A percentile compares a stretch with the other conserved stretches of the same genome.
phyloP scores from a whole-genome alignment of 2,888 invertebrate genomes.

The Petrolisthes cinctipes region DNA sequence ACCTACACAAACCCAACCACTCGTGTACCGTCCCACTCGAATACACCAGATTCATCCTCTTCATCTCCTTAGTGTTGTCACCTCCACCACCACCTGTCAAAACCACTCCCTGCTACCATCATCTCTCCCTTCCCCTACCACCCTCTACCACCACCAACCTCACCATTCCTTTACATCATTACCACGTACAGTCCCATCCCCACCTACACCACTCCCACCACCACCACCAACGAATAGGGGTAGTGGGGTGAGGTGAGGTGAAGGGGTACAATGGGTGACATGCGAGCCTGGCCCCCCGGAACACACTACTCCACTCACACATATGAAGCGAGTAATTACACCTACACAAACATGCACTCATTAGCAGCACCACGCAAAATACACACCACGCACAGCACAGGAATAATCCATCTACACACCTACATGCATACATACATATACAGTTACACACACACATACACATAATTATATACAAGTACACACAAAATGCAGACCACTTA shows the following conservation, averaged over 20 bases:
- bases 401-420: not conserved
- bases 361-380: not conserved
- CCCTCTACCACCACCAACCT: no score
- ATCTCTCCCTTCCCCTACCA: no score
- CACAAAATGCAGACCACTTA: not conserved
- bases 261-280: not conserved
- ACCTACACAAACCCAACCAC: no score
- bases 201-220: no score
- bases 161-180: no score
- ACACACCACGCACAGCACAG: not conserved
- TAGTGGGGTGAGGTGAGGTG: not conserved
- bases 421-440: slow-evolving; percentile 23
- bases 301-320: slow-evolving; percentile 6
- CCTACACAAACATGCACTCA: not conserved
- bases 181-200: no score
- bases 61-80: no score
- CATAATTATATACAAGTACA: not conserved
- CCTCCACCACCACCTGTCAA: no score
- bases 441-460: slow-evolving; percentile 1
- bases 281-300: not conserved
- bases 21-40: no score
- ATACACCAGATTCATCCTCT: no score
- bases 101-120: no score
- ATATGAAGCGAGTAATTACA: not conserved
- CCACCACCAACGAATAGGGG: not conserved